Evolutionary conservation across 2,797 vertebrate genomes (phyloP).

Genomic region (Phoeniculus purpureus): DNA sequence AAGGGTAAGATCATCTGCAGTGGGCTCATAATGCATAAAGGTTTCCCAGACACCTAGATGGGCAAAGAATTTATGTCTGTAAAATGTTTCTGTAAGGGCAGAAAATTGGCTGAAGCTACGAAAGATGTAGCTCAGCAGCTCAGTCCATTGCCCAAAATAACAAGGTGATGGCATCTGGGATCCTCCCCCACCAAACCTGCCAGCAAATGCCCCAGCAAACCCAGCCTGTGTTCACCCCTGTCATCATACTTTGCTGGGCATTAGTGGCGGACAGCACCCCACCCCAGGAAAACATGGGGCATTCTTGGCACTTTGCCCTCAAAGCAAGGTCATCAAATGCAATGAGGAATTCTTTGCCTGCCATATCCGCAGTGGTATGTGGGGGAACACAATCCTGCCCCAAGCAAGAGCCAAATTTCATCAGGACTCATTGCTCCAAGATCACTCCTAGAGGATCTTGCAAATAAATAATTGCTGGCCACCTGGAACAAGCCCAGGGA

Average conservation of each 20-base stretch:
- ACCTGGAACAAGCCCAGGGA: background rate
- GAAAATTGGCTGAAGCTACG: constrained; percentile 44
- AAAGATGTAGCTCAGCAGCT: constrained; percentile 68
- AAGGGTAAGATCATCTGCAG: background rate
- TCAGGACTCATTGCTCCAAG: background rate
- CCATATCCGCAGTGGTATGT: constrained; percentile 49
- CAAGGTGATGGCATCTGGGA: constrained; percentile 70
- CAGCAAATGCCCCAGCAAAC: constrained; percentile 73
- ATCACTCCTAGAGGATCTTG: background rate
- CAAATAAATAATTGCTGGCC: background rate
- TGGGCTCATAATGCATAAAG: background rate
- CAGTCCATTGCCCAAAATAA: constrained; percentile 73
- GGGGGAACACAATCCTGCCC: constrained; percentile 53
- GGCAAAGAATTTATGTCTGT: background rate
- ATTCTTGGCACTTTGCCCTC: constrained; percentile 72
- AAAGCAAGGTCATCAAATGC: constrained; percentile 73
- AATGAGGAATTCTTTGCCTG: constrained; percentile 66
- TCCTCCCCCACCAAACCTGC: constrained; percentile 55
- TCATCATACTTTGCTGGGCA: constrained; percentile 67
- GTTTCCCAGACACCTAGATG: background rate
- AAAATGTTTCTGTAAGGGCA: constrained; percentile 28
- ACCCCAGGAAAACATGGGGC: constrained; percentile 77
- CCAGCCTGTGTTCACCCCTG: constrained; percentile 62
- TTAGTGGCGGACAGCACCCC: constrained; percentile 71
- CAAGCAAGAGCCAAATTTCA: constrained; percentile 27